Conservation (phyloP, 2,888 invertebrate genomes). For the Microctonus hyperodae region DNA sequence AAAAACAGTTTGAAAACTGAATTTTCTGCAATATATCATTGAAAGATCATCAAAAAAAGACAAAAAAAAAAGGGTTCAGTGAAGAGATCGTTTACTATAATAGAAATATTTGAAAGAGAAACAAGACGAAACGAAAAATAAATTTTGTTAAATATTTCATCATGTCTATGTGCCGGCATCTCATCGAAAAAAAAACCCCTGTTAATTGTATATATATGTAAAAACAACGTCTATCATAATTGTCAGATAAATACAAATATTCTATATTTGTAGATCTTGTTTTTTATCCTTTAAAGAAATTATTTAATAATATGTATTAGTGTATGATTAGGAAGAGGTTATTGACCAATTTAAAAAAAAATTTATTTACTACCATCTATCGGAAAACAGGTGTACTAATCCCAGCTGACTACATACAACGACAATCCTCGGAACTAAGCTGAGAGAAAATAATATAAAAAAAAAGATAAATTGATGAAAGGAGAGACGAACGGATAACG, state of each 20-base stretch:
- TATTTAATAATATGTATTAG: neutral
- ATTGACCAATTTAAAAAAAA: conserved; percentile 3
- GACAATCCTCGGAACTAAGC: no score
- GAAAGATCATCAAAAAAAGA: neutral
- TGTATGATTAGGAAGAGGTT: no score
- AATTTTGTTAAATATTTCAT: neutral
- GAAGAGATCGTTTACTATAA: neutral
- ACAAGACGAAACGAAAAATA: neutral
- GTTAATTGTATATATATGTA: conserved; percentile 1
- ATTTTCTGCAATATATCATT: conserved; percentile 7
- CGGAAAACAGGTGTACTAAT: neutral
- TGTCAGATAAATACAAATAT: conserved; percentile 52
- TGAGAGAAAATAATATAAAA: no score
- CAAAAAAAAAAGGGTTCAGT: neutral
- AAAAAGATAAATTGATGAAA: neutral
- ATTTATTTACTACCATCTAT: neutral
- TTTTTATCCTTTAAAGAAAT: neutral
- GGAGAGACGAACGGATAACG: neutral
- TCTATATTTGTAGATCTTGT: conserved; percentile 44
- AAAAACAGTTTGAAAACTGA: conserved; percentile 19
- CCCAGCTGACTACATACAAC: conserved; percentile 10
- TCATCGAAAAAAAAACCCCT: neutral
- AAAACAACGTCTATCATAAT: conserved; percentile 43
- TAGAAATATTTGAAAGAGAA: neutral
- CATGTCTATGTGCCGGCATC: neutral